Conservation (phyloP, 2,797 vertebrate genomes). For the Myotis pilosus region DNA sequence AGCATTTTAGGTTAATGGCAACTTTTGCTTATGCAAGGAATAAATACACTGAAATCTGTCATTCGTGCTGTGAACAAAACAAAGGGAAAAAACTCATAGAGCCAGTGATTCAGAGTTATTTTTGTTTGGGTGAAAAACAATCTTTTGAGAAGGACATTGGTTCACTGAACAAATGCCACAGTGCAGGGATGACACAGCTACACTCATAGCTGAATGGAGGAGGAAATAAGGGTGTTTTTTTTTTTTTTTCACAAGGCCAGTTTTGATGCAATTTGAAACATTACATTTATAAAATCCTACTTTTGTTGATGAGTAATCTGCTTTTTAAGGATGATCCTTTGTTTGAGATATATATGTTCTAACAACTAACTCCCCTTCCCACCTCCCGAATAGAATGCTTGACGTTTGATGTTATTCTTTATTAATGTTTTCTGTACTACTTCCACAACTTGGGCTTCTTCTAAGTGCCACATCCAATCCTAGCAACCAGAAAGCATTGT, state of each 20-base stretch:
- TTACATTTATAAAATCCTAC: constrained; percentile 66
- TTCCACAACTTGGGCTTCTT: neutral
- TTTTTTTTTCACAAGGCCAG: constrained; percentile 69
- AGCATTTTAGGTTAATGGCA: constrained; percentile 37
- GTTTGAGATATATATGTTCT: constrained; percentile 32
- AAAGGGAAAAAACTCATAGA: constrained; percentile 71
- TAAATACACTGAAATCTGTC: constrained; percentile 54
- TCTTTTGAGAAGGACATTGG: constrained; percentile 67
- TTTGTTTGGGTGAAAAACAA: constrained; percentile 65
- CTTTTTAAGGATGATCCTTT: constrained; percentile 69
- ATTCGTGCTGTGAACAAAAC: constrained; percentile 56
- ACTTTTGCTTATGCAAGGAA: constrained; percentile 47
- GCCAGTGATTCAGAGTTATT: constrained; percentile 77
- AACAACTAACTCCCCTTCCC: neutral
- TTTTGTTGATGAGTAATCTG: constrained; percentile 75
- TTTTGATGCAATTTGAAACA: constrained; percentile 71
- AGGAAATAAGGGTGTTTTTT: neutral
- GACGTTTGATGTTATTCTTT: neutral
- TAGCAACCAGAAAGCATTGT: neutral
- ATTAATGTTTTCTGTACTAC: constrained; percentile 32
- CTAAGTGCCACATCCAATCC: neutral
- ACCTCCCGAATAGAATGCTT: neutral
- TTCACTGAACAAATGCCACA: constrained; percentile 58
- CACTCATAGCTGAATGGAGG: constrained; percentile 51
- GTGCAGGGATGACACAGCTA: constrained; percentile 61